These are phyloP conservation scores for Erythrolamprus reginae DNA, from an alignment of 2,113 vertebrate genomes.

Conservation along the genomic window DNA sequence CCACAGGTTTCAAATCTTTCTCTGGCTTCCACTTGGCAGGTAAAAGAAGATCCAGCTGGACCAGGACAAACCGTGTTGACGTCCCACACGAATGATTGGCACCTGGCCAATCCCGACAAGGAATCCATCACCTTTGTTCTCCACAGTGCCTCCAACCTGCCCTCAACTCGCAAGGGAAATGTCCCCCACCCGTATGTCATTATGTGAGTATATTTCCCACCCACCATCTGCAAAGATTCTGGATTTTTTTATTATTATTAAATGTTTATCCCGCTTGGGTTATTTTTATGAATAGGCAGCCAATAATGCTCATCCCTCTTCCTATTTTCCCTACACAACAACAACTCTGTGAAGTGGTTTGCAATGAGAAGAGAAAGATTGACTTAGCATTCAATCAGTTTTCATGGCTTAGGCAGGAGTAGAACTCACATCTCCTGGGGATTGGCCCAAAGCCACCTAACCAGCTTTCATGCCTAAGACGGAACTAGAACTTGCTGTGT, in stretches of 20 bases:
- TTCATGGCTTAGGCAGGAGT: not conserved
- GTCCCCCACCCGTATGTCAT: slow-evolving; percentile 42
- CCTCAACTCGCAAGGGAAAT: slow-evolving; percentile 18
- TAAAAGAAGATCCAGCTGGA: slow-evolving; percentile 12
- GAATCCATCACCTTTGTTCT: slow-evolving; percentile 55
- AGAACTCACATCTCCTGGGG: not conserved
- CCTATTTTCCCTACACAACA: not conserved
- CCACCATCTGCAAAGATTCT: not conserved
- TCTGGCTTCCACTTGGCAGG: slow-evolving; percentile 29
- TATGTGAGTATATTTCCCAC: slow-evolving; percentile 52
- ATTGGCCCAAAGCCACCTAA: too few species aligned
- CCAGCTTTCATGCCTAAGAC: too few species aligned
- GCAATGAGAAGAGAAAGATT: not conserved
- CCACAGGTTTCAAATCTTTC: not conserved
- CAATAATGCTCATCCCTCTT: not conserved
- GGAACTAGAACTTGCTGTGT: too few species aligned
- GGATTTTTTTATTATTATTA: not conserved
- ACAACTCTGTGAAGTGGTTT: not conserved
- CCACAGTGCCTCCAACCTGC: slow-evolving; percentile 60
- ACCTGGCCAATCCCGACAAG: slow-evolving; percentile 53
- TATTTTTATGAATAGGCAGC: not conserved
- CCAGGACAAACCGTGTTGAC: not conserved
- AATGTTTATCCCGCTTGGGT: not conserved
- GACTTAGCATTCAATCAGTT: not conserved
- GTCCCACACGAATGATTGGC: not conserved